These are phyloP conservation scores for Arvicanthis niloticus DNA, from an alignment of 2,113 vertebrate genomes.

Conservation along the genomic window DNA sequence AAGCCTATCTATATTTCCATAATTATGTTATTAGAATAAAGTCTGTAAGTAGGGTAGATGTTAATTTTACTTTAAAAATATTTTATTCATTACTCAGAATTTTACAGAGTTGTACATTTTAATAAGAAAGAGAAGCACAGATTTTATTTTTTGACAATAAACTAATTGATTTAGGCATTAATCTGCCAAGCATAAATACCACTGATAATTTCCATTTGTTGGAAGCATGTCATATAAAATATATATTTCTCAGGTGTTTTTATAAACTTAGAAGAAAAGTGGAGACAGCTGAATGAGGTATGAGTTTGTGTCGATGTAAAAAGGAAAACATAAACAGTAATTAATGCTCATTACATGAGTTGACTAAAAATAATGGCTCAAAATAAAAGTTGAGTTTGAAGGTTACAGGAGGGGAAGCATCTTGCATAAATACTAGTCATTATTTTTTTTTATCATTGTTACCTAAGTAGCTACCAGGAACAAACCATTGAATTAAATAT, in stretches of 20 bases:
- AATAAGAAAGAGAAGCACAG: background rate
- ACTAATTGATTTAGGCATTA: constrained; percentile 42
- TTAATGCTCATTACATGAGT: constrained; percentile 14
- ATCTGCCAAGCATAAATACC: background rate
- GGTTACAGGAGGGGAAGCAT: background rate
- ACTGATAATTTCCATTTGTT: constrained; percentile 42
- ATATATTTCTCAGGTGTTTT: background rate
- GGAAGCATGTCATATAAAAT: constrained; percentile 13
- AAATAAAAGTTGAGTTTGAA: constrained; percentile 47
- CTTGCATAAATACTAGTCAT: constrained; percentile 21
- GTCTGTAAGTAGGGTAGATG: background rate
- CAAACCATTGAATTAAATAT: constrained; percentile 45
- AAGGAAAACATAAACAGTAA: background rate
- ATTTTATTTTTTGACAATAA: constrained; percentile 17
- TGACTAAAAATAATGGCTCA: background rate
- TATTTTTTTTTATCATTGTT: constrained; percentile 41
- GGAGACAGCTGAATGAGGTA: constrained; percentile 8
- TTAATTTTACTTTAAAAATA: background rate
- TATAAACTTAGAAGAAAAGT: background rate
- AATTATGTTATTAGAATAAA: background rate
- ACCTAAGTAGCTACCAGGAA: background rate
- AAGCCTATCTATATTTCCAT: background rate
- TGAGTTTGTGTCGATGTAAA: background rate
- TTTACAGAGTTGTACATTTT: constrained; percentile 25
- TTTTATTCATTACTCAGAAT: constrained; percentile 10